Percentiles rank a stretch among this genome's conserved stretches.
These are phyloP conservation scores for Hartigia nigra DNA, from an alignment of 2,888 invertebrate genomes.

Conservation along the genomic window DNA sequence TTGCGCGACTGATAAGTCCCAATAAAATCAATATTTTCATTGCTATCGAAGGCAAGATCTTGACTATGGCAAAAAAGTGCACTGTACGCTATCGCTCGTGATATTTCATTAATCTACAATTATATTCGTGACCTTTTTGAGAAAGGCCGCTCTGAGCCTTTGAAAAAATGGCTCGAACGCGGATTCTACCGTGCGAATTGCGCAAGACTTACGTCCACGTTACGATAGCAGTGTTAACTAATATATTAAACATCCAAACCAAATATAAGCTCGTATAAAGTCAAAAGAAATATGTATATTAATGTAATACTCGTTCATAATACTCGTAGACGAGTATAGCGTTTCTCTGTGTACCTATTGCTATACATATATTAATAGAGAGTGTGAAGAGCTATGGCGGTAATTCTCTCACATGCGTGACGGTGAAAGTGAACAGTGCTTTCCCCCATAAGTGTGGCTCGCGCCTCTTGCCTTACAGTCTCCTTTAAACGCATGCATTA, in stretches of 20 bases:
- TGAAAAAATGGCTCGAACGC: slow-evolving; percentile 7
- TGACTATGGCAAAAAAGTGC: neutral
- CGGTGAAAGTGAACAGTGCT: slow-evolving; percentile 60
- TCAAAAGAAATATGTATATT: neutral
- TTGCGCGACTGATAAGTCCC: neutral
- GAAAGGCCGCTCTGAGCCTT: neutral
- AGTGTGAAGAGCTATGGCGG: neutral
- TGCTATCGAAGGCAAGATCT: too few species aligned
- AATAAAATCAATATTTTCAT: neutral
- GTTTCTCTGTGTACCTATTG: neutral
- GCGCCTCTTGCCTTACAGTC: slow-evolving; percentile 48
- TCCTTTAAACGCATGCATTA: slow-evolving; percentile 58
- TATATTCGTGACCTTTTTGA: neutral
- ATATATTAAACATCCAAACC: slow-evolving; percentile 18
- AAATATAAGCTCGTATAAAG: slow-evolving; percentile 14
- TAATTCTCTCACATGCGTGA: slow-evolving; percentile 3
- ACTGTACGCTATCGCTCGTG: neutral
- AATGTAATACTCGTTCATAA: neutral
- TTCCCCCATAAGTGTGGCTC: slow-evolving; percentile 54
- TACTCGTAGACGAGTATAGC: neutral
- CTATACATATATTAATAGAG: neutral
- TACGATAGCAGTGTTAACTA: slow-evolving; percentile 12
- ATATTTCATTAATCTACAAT: neutral
- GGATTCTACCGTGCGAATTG: slow-evolving; percentile 12
- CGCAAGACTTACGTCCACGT: slow-evolving; percentile 14